Evolutionary conservation across 2,888 invertebrate genomes (phyloP).

Genomic region (Augiades crinisus): DNA sequence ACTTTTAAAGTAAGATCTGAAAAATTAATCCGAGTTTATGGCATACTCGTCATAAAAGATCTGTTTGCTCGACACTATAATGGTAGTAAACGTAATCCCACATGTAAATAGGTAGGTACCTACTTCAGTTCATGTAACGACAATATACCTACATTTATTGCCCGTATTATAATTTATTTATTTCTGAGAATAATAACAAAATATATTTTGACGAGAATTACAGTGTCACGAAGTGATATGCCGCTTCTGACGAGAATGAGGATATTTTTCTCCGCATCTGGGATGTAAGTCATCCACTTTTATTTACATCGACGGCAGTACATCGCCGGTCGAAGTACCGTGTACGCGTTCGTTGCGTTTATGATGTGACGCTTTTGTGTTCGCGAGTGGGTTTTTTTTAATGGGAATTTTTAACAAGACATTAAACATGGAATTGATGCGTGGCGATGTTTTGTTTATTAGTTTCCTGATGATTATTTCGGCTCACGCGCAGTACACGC

Average conservation of each 20-base stretch:
- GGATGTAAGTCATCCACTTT: conserved; percentile 10
- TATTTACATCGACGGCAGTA: conserved; percentile 38
- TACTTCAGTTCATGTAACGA: no score
- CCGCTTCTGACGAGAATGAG: conserved; percentile 8
- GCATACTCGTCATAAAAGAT: no score
- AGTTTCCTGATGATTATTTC: conserved; percentile 40
- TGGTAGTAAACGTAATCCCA: no score
- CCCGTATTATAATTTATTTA: no score
- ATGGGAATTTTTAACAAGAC: conserved; percentile 7
- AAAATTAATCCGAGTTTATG: no score
- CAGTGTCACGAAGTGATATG: no score
- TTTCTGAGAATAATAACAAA: no score
- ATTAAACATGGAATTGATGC: conserved; percentile 35
- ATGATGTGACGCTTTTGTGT: conserved; percentile 27
- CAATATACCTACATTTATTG: no score
- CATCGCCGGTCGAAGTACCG: conserved; percentile 39
- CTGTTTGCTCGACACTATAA: no score
- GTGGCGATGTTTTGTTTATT: conserved; percentile 40
- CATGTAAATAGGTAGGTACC: no score
- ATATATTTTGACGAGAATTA: no score
- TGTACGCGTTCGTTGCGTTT: conserved; percentile 38
- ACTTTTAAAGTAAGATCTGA: no score
- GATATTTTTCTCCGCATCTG: conserved; percentile 4
- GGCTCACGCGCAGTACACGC: conserved; percentile 43
- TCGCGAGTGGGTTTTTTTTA: neutral